Conservation (phyloP, 2,797 vertebrate genomes). For the Lepidocolaptes lacrymiger region DNA sequence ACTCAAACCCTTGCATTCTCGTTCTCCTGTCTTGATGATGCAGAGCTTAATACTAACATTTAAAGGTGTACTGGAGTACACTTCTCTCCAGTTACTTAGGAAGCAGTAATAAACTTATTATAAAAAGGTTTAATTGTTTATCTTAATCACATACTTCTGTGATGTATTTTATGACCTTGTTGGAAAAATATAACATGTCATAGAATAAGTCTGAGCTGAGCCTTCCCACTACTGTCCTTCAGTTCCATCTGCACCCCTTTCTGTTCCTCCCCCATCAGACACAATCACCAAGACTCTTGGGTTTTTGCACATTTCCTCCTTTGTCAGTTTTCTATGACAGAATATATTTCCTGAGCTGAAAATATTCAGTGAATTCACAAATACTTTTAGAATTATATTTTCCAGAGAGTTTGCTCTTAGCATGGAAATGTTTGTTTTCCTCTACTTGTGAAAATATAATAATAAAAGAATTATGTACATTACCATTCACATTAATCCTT, state of each 20-base stretch:
- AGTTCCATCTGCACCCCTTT: neutral
- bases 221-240: neutral
- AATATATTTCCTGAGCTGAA: neutral
- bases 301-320: neutral
- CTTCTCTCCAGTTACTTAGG: neutral
- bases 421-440: neutral
- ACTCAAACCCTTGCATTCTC: neutral
- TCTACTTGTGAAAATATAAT: neutral
- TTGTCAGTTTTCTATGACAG: neutral
- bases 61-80: neutral
- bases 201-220: neutral
- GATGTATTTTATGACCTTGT: neutral
- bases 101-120: neutral
- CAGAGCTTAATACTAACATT: neutral
- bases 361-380: neutral
- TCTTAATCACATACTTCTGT: neutral
- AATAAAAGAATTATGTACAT: neutral
- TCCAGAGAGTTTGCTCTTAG: neutral
- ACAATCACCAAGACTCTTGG: neutral
- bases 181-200: neutral
- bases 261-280: neutral
- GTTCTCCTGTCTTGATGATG: neutral
- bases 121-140: neutral
- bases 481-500: neutral
- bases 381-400: neutral